A percentile compares a stretch with the other conserved stretches of the same genome.
These are phyloP conservation scores for Formicarius rufipectus DNA, from an alignment of 2,113 vertebrate species.

Conservation along the genomic window DNA sequence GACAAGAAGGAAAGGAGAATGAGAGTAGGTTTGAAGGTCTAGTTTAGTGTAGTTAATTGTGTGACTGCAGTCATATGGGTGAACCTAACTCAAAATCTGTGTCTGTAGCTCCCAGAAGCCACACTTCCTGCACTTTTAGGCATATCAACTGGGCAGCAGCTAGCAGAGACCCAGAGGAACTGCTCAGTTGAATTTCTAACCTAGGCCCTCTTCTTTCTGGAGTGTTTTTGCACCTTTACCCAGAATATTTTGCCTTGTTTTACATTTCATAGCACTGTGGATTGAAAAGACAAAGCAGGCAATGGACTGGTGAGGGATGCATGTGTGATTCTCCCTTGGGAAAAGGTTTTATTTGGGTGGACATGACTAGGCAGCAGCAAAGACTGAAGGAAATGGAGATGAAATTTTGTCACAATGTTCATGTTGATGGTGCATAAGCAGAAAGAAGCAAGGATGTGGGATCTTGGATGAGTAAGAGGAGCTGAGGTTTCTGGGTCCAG, in stretches of 20 bases:
- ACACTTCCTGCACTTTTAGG: not conserved
- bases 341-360: not conserved
- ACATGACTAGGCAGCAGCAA: not conserved
- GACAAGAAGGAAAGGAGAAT: not conserved
- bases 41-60: not conserved
- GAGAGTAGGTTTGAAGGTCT: not conserved
- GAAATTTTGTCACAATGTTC: not conserved
- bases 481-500: not conserved
- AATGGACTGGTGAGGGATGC: not conserved
- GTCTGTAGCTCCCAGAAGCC: not conserved
- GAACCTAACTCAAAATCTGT: not conserved
- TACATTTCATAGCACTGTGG: not conserved
- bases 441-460: not conserved
- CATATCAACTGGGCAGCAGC: not conserved
- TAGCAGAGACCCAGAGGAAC: not conserved
- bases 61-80: not conserved
- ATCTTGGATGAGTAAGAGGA: not conserved
- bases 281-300: not conserved
- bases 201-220: not conserved
- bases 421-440: not conserved
- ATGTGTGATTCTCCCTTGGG: not conserved
- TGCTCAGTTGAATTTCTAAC: not conserved
- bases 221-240: not conserved
- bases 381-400: not conserved
- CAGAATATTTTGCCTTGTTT: not conserved